phyloP scores from a whole-genome alignment of 2,113 vertebrate genomes.

The Rafetus swinhoei region DNA sequence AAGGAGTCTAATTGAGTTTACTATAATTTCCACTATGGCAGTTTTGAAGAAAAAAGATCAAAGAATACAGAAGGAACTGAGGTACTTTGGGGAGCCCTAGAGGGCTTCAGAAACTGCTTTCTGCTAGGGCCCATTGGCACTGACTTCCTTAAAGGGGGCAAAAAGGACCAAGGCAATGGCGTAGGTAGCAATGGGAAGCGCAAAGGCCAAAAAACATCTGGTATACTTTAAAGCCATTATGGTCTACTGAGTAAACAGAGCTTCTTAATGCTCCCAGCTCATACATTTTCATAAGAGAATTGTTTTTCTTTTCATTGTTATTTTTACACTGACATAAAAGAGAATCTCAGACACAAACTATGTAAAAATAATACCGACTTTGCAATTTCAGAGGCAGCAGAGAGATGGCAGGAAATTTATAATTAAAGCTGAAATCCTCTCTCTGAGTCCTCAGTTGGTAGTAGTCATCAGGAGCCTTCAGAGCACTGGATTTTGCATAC shows the following conservation, averaged over 20 bases:
- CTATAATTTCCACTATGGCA: not conserved
- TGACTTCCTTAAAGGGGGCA: not conserved
- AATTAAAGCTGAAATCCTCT: conserved; percentile 51
- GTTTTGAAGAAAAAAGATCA: not conserved
- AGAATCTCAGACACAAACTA: conserved; percentile 44
- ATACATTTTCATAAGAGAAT: conserved; percentile 70
- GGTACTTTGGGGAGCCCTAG: not conserved
- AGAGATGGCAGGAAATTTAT: conserved; percentile 24
- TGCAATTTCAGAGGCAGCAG: conserved; percentile 51
- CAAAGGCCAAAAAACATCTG: not conserved
- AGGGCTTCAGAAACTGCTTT: not conserved
- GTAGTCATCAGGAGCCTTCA: not conserved
- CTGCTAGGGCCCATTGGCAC: rapidly evolving
- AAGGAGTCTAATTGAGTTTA: not conserved
- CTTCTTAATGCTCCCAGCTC: conserved; percentile 40
- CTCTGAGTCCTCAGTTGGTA: not conserved
- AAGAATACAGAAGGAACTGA: not conserved
- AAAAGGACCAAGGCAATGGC: not conserved
- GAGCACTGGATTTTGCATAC: not conserved
- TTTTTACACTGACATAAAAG: conserved; percentile 61
- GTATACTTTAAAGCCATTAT: conserved; percentile 34
- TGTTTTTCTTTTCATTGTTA: conserved; percentile 62
- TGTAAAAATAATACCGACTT: conserved; percentile 32
- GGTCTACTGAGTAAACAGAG: conserved; percentile 45
- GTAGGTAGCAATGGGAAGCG: not conserved